phyloP scores from a whole-genome alignment of 2,113 vertebrate genomes.

The Natator depressus region DNA sequence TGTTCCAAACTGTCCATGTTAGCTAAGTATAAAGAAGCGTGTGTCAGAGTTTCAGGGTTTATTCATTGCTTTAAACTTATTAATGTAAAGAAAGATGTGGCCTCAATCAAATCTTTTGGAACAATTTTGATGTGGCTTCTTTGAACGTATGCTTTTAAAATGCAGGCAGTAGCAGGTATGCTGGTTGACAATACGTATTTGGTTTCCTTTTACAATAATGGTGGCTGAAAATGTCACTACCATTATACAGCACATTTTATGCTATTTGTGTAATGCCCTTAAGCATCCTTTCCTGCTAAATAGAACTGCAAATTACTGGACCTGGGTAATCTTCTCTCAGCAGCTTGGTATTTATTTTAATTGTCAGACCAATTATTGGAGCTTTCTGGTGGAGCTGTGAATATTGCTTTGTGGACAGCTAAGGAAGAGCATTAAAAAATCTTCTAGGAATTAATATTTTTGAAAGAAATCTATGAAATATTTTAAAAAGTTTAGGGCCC shows the following conservation, averaged over 20 bases:
- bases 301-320: slow-evolving; percentile 72
- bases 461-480: slow-evolving; percentile 8
- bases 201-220: slow-evolving; percentile 74
- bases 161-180: background rate
- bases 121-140: background rate
- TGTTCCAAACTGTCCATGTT: background rate
- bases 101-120: slow-evolving; percentile 13
- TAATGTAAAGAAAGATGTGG: slow-evolving; percentile 1
- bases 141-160: slow-evolving; percentile 38
- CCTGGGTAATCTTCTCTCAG: slow-evolving; percentile 61
- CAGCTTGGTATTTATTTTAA: slow-evolving; percentile 80
- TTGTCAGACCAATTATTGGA: slow-evolving; percentile 75
- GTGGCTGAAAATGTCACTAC: slow-evolving; percentile 77
- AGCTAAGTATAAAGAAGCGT: background rate
- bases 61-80: background rate
- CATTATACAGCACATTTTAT: slow-evolving; percentile 58
- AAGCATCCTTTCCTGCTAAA: slow-evolving; percentile 71
- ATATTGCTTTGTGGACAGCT: slow-evolving; percentile 44
- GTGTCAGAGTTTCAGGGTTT: slow-evolving; percentile 4
- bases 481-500: slow-evolving; percentile 19
- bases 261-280: slow-evolving; percentile 69
- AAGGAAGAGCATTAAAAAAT: slow-evolving; percentile 20
- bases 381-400: slow-evolving; percentile 52
- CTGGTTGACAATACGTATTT: slow-evolving; percentile 63
- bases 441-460: slow-evolving; percentile 25